Percentiles rank a stretch among this genome's conserved stretches.
phyloP scores from a whole-genome alignment of 2,113 vertebrate species.

The Poecilia latipinna region DNA sequence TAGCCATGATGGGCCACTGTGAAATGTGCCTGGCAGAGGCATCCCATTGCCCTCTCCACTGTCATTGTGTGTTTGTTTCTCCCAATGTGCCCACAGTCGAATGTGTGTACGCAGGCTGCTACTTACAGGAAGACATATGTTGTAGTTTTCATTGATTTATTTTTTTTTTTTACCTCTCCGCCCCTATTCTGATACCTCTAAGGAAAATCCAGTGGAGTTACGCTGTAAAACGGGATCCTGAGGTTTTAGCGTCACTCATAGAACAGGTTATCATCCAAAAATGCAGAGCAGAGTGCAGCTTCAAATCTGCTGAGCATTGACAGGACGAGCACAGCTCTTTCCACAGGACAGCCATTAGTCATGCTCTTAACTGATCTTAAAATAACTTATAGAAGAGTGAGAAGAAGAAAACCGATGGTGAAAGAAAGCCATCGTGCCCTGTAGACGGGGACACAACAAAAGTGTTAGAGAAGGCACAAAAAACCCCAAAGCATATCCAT shows the following conservation, averaged over 20 bases:
- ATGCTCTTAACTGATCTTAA: not conserved
- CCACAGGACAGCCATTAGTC: not conserved
- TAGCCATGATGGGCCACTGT: constrained; percentile 75
- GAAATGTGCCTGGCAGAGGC: constrained; percentile 81
- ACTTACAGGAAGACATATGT: not conserved
- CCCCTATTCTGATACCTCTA: not conserved
- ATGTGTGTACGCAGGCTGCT: constrained; percentile 1
- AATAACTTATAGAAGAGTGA: not conserved
- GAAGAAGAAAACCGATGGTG: not conserved
- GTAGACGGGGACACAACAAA: not conserved
- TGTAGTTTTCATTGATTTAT: constrained; percentile 10
- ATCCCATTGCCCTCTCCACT: constrained; percentile 52
- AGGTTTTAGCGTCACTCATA: too few relatives aligned
- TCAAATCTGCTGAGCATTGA: not conserved
- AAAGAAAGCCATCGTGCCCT: not conserved
- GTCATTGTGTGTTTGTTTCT: constrained; percentile 36
- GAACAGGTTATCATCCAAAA: not conserved
- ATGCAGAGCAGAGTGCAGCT: not conserved
- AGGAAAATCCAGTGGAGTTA: not conserved
- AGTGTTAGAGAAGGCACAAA: not conserved
- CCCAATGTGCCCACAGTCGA: not conserved
- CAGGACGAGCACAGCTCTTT: too few relatives aligned
- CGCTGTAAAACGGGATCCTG: not conserved
- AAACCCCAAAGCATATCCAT: not conserved
- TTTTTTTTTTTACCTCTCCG: not conserved